Conservation (phyloP, 1,140 invertebrate species). For the Diabrotica undecimpunctata region DNA sequence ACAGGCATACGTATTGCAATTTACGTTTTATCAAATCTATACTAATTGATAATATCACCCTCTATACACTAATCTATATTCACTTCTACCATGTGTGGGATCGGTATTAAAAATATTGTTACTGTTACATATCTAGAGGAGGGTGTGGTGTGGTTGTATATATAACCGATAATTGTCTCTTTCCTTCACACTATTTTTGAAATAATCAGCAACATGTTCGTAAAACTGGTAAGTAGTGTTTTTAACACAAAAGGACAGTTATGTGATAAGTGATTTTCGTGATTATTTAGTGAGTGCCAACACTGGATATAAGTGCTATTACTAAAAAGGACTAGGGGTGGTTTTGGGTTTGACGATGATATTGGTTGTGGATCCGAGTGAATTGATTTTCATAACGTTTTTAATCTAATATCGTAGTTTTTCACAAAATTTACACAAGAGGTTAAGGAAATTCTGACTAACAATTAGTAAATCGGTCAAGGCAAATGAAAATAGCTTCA, state of each 20-base stretch:
- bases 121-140: slow-evolving; percentile 40
- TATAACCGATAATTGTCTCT: slow-evolving; percentile 27
- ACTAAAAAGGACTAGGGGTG: no score
- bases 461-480: no score
- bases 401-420: no score
- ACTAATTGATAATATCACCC: neutral
- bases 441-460: no score
- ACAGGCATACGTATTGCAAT: no score
- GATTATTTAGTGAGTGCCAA: neutral
- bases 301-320: no score
- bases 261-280: neutral
- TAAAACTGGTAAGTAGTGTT: slow-evolving; percentile 47
- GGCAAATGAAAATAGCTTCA: no score
- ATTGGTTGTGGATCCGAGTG: no score
- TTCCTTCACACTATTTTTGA: slow-evolving; percentile 19
- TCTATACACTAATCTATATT: slow-evolving; percentile 25
- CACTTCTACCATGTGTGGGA: slow-evolving; percentile 39
- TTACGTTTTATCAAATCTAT: no score
- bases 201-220: slow-evolving; percentile 45
- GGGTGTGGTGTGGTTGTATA: slow-evolving; percentile 47
- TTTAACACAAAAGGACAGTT: slow-evolving; percentile 5
- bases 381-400: no score
- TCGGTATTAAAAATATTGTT: slow-evolving; percentile 37
- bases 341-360: no score
- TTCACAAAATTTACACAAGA: no score